A percentile compares a stretch with the other conserved stretches of the same genome.
phyloP scores from a whole-genome alignment of 2,113 vertebrate genomes.

The Plestiodon gilberti region DNA sequence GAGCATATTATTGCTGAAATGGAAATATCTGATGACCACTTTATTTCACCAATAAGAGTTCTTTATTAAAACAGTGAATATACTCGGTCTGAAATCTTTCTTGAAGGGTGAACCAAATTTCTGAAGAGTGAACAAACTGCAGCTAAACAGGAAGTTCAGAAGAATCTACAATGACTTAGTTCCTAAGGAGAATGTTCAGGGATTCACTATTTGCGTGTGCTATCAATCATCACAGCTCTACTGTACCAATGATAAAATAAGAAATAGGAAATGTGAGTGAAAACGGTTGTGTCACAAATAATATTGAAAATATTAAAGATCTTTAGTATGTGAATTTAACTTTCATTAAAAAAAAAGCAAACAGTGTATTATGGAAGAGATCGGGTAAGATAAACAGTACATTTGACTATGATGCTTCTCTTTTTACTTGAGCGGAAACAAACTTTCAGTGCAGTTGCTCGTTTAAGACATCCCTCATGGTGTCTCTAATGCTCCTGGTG shows the following conservation, averaged over 20 bases:
- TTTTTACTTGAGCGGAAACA: conserved; percentile 30
- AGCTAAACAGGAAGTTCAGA: conserved; percentile 9
- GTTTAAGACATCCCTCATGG: background rate
- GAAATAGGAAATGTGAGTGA: conserved; percentile 27
- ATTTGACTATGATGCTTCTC: conserved; percentile 11
- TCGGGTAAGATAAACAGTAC: background rate
- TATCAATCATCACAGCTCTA: conserved; percentile 26
- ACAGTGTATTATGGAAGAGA: conserved; percentile 16
- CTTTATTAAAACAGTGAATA: conserved; percentile 28
- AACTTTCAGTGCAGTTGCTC: conserved; percentile 29
- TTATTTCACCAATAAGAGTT: conserved; percentile 34
- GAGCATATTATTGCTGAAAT: background rate
- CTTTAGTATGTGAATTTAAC: background rate
- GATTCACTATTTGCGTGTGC: background rate
- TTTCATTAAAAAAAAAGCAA: conserved; percentile 33
- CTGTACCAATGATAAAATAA: conserved; percentile 22
- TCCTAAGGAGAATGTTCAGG: conserved; percentile 15
- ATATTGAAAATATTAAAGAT: background rate
- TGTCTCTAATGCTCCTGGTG: background rate
- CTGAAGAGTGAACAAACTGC: conserved; percentile 30
- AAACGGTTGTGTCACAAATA: conserved; percentile 11
- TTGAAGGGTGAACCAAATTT: conserved; percentile 32
- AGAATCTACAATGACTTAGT: conserved; percentile 21
- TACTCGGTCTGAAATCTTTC: conserved; percentile 41
- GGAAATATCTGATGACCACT: conserved; percentile 30